A percentile compares a stretch with the other conserved stretches of the same genome.
phyloP scores from a whole-genome alignment of 2,113 vertebrate genomes.

The Eulemur rufifrons region DNA sequence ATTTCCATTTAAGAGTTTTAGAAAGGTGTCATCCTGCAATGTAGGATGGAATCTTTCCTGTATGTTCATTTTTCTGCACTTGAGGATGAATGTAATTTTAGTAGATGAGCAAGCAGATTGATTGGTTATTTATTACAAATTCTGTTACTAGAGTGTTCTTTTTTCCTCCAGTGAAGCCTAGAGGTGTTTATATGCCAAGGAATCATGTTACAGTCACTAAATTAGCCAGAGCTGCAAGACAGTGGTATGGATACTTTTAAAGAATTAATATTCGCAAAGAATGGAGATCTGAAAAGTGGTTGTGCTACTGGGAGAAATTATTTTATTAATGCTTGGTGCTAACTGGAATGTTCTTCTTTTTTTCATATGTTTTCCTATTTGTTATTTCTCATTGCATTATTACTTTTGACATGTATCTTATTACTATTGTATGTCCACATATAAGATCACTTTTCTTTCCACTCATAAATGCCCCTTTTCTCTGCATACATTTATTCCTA shows the following conservation, averaged over 20 bases:
- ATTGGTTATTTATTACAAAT: background rate
- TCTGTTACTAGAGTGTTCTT: background rate
- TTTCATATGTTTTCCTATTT: background rate
- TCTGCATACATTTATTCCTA: background rate
- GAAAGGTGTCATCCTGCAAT: slow-evolving; percentile 3
- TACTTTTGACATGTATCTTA: background rate
- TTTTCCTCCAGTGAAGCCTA: background rate
- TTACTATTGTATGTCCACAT: background rate
- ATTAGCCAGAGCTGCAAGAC: background rate
- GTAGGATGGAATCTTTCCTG: background rate
- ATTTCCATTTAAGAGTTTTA: background rate
- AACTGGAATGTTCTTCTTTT: background rate
- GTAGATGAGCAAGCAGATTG: background rate
- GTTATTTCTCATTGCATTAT: slow-evolving; percentile 21
- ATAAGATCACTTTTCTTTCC: background rate
- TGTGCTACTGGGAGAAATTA: slow-evolving; percentile 25
- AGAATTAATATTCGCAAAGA: slow-evolving; percentile 8
- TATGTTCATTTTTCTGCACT: slow-evolving; percentile 12
- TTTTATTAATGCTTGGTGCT: slow-evolving; percentile 29
- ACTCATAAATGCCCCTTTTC: background rate
- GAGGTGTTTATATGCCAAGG: background rate
- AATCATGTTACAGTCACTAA: background rate
- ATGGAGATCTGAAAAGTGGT: background rate
- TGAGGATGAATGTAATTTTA: slow-evolving; percentile 36
- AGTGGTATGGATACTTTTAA: background rate